A percentile compares a stretch with the other conserved stretches of the same genome.
Conservation (phyloP, 2,113 vertebrate species). For the Chitala chitala region DNA sequence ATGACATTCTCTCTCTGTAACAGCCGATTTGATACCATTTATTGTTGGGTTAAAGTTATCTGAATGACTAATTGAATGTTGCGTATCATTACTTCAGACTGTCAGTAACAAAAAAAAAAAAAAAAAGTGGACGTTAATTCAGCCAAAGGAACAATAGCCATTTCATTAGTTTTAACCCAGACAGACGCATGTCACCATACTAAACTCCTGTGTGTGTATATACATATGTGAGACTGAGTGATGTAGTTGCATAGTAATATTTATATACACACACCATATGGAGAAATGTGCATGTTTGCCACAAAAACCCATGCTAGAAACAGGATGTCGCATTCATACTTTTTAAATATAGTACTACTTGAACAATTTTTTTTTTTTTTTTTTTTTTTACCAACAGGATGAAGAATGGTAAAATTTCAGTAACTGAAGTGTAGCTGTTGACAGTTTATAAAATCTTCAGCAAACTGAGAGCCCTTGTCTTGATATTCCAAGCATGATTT, state of each 20-base stretch:
- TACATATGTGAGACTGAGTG: neutral
- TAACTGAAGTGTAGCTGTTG: neutral
- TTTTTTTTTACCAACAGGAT: neutral
- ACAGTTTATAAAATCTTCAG: neutral
- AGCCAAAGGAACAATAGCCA: no score
- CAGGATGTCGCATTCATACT: neutral
- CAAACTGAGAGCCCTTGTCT: neutral
- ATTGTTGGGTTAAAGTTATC: neutral
- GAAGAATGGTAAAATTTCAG: neutral
- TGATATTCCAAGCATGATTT: neutral
- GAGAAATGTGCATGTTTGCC: slow-evolving; percentile 1
- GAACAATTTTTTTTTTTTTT: neutral
- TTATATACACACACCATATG: neutral
- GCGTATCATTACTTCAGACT: neutral
- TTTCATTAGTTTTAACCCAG: no score
- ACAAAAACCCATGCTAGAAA: neutral
- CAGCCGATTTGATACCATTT: slow-evolving; percentile 12
- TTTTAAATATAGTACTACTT: no score
- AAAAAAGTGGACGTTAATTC: neutral
- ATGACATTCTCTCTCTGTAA: neutral
- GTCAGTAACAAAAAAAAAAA: neutral
- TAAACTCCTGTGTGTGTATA: slow-evolving; percentile 14
- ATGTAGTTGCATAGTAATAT: neutral
- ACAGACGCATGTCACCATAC: slow-evolving; percentile 8
- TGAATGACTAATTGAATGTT: neutral